Conservation (phyloP, 2,797 vertebrate species). For the Takifugu ocellatus region DNA sequence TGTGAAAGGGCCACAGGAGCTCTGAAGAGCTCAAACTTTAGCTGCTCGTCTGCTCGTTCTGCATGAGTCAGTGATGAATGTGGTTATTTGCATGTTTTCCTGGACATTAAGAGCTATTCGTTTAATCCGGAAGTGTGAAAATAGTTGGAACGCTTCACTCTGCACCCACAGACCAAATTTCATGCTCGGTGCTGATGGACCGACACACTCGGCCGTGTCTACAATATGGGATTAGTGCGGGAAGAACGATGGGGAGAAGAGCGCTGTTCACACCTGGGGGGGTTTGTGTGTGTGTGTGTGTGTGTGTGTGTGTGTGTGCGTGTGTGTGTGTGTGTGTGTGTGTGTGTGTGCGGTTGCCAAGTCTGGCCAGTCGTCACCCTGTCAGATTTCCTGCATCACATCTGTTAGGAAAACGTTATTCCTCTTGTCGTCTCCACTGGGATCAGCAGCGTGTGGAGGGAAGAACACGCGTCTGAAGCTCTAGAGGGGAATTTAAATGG, state of each 20-base stretch:
- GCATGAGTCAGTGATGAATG: background rate
- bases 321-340: conserved; percentile 4
- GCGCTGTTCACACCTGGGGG: conserved; percentile 7
- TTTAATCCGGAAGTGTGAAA: background rate
- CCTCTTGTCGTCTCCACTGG: conserved; percentile 13
- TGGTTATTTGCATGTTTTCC: background rate
- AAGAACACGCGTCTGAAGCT: conserved; percentile 1
- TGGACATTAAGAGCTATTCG: background rate
- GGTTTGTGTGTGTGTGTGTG: background rate
- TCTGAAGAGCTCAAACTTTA: too few species aligned
- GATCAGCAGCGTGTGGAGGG: conserved; percentile 11
- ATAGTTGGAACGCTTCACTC: background rate
- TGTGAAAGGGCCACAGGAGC: too few species aligned
- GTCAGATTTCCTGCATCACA: conserved; percentile 27
- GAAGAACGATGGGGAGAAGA: background rate
- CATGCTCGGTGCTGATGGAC: background rate
- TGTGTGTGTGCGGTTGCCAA: conserved; percentile 4
- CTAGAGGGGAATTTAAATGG: background rate
- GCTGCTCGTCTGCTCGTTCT: too few species aligned
- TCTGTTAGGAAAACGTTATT: conserved; percentile 16
- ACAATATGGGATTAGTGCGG: conserved; percentile 1
- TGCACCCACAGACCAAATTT: background rate
- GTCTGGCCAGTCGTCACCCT: conserved; percentile 10
- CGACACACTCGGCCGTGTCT: background rate
- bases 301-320: conserved; percentile 6